These are phyloP conservation scores for Colossoma macropomum DNA, from an alignment of 2,113 vertebrate genomes.

Conservation along the genomic window DNA sequence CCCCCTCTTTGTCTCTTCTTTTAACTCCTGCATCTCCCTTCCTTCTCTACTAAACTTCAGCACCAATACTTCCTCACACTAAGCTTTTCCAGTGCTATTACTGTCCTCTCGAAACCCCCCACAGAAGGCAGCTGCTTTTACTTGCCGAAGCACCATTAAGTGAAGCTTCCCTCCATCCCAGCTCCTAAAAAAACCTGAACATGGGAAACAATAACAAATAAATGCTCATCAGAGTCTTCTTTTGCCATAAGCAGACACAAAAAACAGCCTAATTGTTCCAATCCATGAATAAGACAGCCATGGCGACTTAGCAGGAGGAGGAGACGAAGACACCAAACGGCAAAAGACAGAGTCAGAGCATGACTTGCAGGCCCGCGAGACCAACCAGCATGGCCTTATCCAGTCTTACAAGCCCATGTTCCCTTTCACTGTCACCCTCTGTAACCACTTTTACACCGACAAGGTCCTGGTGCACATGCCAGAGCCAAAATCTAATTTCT, in stretches of 20 bases:
- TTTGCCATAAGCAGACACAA: slow-evolving; percentile 56
- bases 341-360: not conserved
- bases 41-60: not conserved
- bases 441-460: not conserved
- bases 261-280: slow-evolving; percentile 64
- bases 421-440: not conserved
- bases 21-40: not conserved
- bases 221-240: slow-evolving; percentile 53
- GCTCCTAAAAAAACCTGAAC: slow-evolving; percentile 47
- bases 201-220: slow-evolving; percentile 53
- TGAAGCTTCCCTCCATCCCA: not conserved
- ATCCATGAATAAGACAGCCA: slow-evolving; percentile 69
- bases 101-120: not conserved
- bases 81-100: slow-evolving; percentile 7
- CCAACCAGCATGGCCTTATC: not conserved
- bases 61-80: not conserved
- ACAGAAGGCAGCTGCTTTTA: not conserved
- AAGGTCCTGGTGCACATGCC: not conserved
- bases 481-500: not conserved
- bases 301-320: slow-evolving; percentile 67
- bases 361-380: not conserved
- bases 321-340: slow-evolving; percentile 64
- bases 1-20: not conserved
- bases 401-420: slow-evolving; percentile 18
- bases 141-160: not conserved